These are phyloP conservation scores for Apodemus speciosus DNA, from an alignment of 2,113 vertebrate species.

Conservation along the genomic window DNA sequence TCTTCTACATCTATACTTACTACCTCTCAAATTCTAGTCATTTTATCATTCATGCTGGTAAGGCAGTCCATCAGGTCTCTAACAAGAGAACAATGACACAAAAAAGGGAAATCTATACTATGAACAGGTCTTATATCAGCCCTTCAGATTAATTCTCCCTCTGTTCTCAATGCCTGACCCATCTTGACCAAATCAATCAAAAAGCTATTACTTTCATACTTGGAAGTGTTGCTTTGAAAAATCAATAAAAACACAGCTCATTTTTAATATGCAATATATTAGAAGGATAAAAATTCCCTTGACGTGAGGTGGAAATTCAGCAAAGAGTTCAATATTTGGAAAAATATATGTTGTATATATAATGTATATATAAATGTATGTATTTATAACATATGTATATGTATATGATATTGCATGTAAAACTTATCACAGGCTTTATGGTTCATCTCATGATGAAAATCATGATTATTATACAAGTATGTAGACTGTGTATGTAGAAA, in stretches of 20 bases:
- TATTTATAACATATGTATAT: too few species aligned
- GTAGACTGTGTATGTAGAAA: not conserved
- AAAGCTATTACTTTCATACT: conserved; percentile 90
- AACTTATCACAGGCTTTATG: conserved; percentile 1
- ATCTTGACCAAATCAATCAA: conserved; percentile 89
- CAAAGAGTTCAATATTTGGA: conserved; percentile 67
- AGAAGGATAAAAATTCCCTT: conserved; percentile 84
- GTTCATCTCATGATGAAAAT: conserved; percentile 66
- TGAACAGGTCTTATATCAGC: conserved; percentile 84
- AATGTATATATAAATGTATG: not conserved
- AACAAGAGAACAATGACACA: conserved; percentile 84
- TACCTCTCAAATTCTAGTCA: conserved; percentile 62
- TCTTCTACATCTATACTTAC: conserved; percentile 71
- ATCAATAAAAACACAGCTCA: conserved; percentile 88
- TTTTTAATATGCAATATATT: conserved; percentile 87
- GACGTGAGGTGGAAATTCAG: conserved; percentile 79
- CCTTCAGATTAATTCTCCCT: conserved; percentile 86
- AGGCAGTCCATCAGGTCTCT: conserved; percentile 82
- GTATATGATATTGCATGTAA: conserved; percentile 13
- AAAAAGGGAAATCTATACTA: conserved; percentile 86
- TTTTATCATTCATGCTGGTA: conserved; percentile 80
- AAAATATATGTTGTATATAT: conserved; percentile 28
- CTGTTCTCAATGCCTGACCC: conserved; percentile 85
- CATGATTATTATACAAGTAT: not conserved
- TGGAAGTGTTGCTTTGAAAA: conserved; percentile 88